Percentiles rank a stretch among this genome's conserved stretches.
Conservation (phyloP, 2,797 vertebrate genomes). For the Masticophis lateralis region DNA sequence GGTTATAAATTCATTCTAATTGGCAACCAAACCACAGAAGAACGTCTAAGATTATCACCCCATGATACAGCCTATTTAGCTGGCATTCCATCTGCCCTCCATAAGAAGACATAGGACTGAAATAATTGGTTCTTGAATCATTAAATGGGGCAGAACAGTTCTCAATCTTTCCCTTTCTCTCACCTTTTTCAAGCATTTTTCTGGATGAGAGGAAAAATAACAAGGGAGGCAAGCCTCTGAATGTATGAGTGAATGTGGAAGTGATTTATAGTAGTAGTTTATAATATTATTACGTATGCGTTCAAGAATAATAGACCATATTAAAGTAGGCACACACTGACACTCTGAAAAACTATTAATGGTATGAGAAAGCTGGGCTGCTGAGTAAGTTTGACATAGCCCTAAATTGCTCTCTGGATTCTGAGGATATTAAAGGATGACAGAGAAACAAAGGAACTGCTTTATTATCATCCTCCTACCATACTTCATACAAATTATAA, state of each 20-base stretch:
- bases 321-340: slow-evolving; percentile 6
- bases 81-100: slow-evolving; percentile 40
- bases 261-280: slow-evolving; percentile 55
- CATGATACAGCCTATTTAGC: slow-evolving; percentile 2
- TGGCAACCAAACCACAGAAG: slow-evolving; percentile 32
- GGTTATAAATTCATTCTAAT: neutral
- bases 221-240: slow-evolving; percentile 46
- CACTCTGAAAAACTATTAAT: slow-evolving; percentile 22
- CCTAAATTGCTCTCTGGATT: neutral
- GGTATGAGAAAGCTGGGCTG: slow-evolving; percentile 19
- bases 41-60: slow-evolving; percentile 28
- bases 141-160: slow-evolving; percentile 52
- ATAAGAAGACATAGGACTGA: slow-evolving; percentile 49
- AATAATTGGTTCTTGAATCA: slow-evolving; percentile 39
- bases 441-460: neutral
- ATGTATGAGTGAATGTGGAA: slow-evolving; percentile 52
- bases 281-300: slow-evolving; percentile 45
- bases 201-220: slow-evolving; percentile 48
- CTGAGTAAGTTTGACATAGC: neutral
- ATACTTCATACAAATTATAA: neutral
- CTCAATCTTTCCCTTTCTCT: slow-evolving; percentile 44
- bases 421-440: neutral
- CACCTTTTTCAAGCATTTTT: slow-evolving; percentile 38
- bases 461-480: neutral
- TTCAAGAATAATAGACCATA: slow-evolving; percentile 40